Conservation (phyloP, 2,113 vertebrate genomes). For the Callorhinus ursinus region DNA sequence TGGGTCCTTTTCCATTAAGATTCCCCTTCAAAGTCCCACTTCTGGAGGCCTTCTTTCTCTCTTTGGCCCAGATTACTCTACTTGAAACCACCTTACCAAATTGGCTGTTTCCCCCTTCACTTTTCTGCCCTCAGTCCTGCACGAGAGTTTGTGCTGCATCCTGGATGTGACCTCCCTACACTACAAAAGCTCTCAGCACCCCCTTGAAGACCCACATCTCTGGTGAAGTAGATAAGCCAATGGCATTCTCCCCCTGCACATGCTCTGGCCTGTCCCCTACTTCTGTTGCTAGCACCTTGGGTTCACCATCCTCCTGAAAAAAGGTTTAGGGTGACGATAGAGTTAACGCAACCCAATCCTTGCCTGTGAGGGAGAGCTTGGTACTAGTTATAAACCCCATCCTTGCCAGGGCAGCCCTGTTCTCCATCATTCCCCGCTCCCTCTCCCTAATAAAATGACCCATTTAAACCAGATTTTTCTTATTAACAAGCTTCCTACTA, state of each 20-base stretch:
- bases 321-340: not conserved
- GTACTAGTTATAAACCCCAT: slow-evolving; percentile 7
- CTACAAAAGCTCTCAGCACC: not conserved
- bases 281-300: not conserved
- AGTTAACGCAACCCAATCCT: slow-evolving; percentile 16
- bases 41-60: not conserved
- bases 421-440: slow-evolving; percentile 71
- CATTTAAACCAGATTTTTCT: slow-evolving; percentile 81
- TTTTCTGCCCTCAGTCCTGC: not conserved
- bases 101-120: not conserved
- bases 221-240: not conserved
- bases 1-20: not conserved
- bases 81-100: not conserved
- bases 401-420: slow-evolving; percentile 64
- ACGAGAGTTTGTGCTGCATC: not conserved
- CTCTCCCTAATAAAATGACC: slow-evolving; percentile 77
- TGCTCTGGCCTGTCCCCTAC: not conserved
- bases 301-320: not conserved
- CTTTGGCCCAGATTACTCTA: not conserved
- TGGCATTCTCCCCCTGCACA: fast-evolving
- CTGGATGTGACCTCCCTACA: not conserved
- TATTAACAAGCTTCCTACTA: slow-evolving; percentile 75
- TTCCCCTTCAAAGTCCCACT: not conserved
- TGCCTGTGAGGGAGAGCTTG: slow-evolving; percentile 71
- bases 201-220: not conserved